Evolutionary conservation across 1,140 invertebrate genomes (phyloP), one percentile per base, ranked within the genome.

Genomic region (Pogonomyrmex californicus): DNA sequence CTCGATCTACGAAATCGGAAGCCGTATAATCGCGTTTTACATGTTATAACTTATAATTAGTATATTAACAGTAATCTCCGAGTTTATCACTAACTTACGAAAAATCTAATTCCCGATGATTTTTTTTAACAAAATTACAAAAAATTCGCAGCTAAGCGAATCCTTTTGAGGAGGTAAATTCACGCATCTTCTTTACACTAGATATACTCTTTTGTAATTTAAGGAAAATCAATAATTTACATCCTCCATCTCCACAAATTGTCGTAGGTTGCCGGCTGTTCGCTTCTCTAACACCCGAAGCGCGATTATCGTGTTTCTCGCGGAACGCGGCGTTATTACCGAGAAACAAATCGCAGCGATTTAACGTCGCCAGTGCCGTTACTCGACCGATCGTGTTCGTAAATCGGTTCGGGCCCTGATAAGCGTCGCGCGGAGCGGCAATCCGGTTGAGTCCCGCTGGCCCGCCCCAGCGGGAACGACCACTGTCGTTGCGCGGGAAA

Each of bases 371-470:
- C 79, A 12, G 33, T 60, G 51, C 54, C n/a, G 56, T 73, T 73
- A 71, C 66, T 44, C 66, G 54, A 58, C 41, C 66, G 58, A 6
- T 17, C 51, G 56, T 44, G 54, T 75, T 83, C 68, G 79, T 83
- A 83, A 83, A 83, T 75, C 79, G 71, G 33, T 75, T 49, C 41
- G 66, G 41, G 30, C 47, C 41, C 49, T 23, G 56, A 83, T 83
- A 83, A 75, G 79, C 30, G 56, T 75, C 68, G 79, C 51, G 38
- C 30, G n/a, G 66, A 30, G 10, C 58, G 41, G 66, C 47, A 30
- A 47, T 82, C 65, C 78, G 38, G 38, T 44, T 38, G 47, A 44
- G 44, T 51, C 30, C 38, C 60, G 56, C 58, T 12, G 23, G 6
- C 4, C 4, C 36, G n/a, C 38, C 60, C 63, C 66, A 54, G 2